Percentiles rank a stretch among this genome's conserved stretches.
These are phyloP conservation scores for Muricea muricata DNA, from an alignment of 92 coral and sea anemone species.

Conservation along the genomic window DNA sequence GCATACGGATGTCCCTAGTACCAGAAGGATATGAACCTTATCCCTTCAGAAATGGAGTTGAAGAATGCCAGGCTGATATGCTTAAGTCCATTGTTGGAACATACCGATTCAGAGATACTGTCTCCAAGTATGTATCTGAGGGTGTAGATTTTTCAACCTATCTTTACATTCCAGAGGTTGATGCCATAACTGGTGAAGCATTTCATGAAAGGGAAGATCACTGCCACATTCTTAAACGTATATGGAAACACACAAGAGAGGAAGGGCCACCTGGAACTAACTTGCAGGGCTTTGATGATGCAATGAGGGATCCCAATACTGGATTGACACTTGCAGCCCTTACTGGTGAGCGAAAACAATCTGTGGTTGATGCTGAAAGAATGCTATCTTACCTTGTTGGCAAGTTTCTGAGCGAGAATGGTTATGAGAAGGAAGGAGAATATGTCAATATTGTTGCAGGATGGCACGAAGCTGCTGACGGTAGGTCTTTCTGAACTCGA, in stretches of 20 bases:
- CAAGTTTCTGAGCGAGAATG: constrained; percentile 46
- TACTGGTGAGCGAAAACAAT: constrained; percentile 50
- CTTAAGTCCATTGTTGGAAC: constrained; percentile 66
- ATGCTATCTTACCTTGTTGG: constrained; percentile 47
- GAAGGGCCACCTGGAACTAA: constrained; percentile 39
- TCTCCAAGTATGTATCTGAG: constrained; percentile 16
- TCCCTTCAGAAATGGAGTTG: constrained; percentile 11
- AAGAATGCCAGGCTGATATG: not conserved
- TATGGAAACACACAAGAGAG: constrained; percentile 58
- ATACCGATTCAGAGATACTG: constrained; percentile 27
- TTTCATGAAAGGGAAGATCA: constrained; percentile 70
- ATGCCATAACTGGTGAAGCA: constrained; percentile 11
- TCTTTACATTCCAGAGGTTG: constrained; percentile 29
- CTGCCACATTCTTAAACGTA: constrained; percentile 59
- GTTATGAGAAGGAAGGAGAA: constrained; percentile 47
- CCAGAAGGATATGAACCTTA: constrained; percentile 1
- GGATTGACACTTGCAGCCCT: constrained; percentile 54
- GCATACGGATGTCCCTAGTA: not conserved
- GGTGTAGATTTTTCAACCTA: constrained; percentile 20
- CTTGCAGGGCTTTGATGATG: constrained; percentile 50
- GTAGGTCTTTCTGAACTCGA: constrained; percentile 66
- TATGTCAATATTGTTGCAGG: constrained; percentile 71
- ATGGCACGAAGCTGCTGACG: constrained; percentile 82
- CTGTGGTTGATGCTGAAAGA: constrained; percentile 58
- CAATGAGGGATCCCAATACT: constrained; percentile 44